A percentile compares a stretch with the other conserved stretches of the same genome.
Evolutionary conservation across 1,140 invertebrate species (phyloP).

Genomic region (Tyrophagus putrescentiae): DNA sequence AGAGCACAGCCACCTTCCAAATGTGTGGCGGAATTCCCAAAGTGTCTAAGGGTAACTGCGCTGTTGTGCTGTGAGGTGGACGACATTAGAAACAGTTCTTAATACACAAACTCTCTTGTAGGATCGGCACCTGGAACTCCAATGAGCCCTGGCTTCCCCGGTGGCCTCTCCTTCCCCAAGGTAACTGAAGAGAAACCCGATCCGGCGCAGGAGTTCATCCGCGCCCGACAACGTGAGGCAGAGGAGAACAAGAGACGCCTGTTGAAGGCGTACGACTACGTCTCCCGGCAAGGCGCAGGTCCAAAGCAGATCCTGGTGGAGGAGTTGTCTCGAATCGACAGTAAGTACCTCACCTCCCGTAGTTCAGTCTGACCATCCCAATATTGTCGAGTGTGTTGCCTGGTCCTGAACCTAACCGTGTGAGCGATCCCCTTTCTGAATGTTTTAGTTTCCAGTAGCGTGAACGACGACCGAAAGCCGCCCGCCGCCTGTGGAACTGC

Average conservation of each 20-base stretch:
- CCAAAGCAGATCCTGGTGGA: not conserved
- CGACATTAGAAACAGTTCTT: not conserved
- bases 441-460: too few species aligned
- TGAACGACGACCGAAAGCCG: too few species aligned
- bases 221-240: slow-evolving; percentile 24
- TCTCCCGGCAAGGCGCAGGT: slow-evolving; percentile 27
- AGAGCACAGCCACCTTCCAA: slow-evolving; percentile 15
- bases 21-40: slow-evolving; percentile 21
- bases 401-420: too few species aligned
- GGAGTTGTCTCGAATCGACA: not conserved
- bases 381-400: too few species aligned
- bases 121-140: slow-evolving; percentile 19
- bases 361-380: too few species aligned
- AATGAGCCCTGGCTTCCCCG: slow-evolving; percentile 1
- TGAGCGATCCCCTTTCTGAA: too few species aligned
- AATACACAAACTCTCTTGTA: not conserved
- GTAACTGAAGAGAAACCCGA: slow-evolving; percentile 21
- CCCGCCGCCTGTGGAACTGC: too few species aligned
- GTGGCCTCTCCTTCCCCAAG: not conserved
- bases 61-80: not conserved
- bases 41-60: slow-evolving; percentile 14
- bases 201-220: slow-evolving; percentile 28
- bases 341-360: too few species aligned
- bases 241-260: slow-evolving; percentile 26
- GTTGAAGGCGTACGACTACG: slow-evolving; percentile 28